Base-by-base conservation (phyloP, 2,113 vertebrate species). In the Amphilophus citrinellus region DNA sequence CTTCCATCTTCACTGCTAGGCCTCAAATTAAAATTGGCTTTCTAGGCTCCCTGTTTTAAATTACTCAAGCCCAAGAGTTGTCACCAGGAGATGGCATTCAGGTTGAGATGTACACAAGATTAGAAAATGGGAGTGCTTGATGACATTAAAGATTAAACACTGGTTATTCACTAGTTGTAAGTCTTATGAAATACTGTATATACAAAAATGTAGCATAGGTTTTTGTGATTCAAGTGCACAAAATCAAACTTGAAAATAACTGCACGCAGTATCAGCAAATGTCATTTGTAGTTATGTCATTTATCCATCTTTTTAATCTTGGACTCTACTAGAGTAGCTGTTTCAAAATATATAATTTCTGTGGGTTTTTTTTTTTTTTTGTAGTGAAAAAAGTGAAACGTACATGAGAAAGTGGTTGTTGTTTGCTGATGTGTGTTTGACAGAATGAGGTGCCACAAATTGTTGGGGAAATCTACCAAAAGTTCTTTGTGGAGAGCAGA, bases 391-490 rank as follows among this genome's bases (percentile, higher is more conserved):
- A 27, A 27, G 27, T 27, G 27, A 27, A 27, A 27, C 2, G 37
- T 47, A 17, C 17, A 22, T 10, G 0, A 0, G 63, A 47, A 47
- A 47, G 20, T 10, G 22, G 1, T 32, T 6, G 44, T 15, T 61
- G 6, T 87, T 35, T 86, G 22, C 61, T 39, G 1, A 18, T 53
- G 0, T 86, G 30, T 68, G 5, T 75, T 73, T 30, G 24, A 57
- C 94, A 99, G 98, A 97, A 95, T 90, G 98, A 99, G 95, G 98
- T 99, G 88, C 97, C 98, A 87, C 98, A 98, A 78, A 94, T 99
- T 44, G 98, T 99, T 61, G 98, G 98, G 47, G 98, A 99, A 95
- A 99, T 99, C 95, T 99, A 99, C 93, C 98, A 99, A 92, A 98
- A 99, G 93, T 99, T 97, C 94, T 99, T 99, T 93, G 98, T 99